Base-by-base conservation (phyloP, 2,797 vertebrate genomes). In the Sternarchorhynchus goeldii region DNA sequence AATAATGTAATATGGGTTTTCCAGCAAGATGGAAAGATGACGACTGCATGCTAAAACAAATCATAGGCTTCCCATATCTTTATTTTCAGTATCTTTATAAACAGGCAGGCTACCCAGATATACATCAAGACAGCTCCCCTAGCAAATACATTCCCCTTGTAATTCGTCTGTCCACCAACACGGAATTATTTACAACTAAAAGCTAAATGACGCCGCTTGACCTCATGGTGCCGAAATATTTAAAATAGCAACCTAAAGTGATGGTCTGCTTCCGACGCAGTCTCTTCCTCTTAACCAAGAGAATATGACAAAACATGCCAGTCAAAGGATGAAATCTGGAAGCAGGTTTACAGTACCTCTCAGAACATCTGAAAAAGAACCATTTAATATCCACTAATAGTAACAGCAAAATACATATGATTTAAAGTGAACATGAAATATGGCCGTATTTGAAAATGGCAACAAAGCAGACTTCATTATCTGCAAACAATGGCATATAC, bases 101-200 rank as follows among this genome's bases (percentile, higher is more conserved):
- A 86, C 83, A 84, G 86, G 86, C 90, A 88, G 84, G 86, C 85
- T 36, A 1, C 65, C 85, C 85, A 88, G 83, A 89, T 88, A 86
- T 85, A 88, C 81, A 86, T 83, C 82, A 74, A 63, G 71, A 77
- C 60, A 73, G 77, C 78, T 62, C 82, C 79, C 84, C 78, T 82
- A 84, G 83, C 81, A 82, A 82, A 86, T 82, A 83, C 85, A 82
- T 85, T 86, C 83, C 86, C 84, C 76, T 86, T 82, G 83, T 84
- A 79, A 78, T 16, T 67, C 41, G 83, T 82, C 82, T 56, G 64
- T 82, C 79, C 80, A 82, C 79, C 87, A 82, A 86, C 86, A 85
- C 81, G 21, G 65, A 76, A 77, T 82, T 83, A 79, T 85, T 83
- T 86, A 80, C 84, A 81, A 84, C 86, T 81, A 83, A 84, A 84